Percentiles rank a stretch among this genome's conserved stretches.
These are phyloP conservation scores for Tragelaphus scriptus DNA, from an alignment of 2,113 vertebrate species.

Conservation along the genomic window DNA sequence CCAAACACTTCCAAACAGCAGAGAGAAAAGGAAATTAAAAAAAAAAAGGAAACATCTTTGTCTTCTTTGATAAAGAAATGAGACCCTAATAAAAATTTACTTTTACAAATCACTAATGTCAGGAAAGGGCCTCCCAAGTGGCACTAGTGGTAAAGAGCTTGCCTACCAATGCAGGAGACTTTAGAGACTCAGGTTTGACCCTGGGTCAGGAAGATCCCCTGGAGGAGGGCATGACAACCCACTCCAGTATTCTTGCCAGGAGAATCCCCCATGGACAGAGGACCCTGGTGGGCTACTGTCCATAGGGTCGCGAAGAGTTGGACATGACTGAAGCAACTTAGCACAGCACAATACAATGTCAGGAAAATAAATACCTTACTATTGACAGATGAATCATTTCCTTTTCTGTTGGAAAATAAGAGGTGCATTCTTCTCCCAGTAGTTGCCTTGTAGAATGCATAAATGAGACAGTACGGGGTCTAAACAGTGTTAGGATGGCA, in stretches of 20 bases:
- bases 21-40: not conserved
- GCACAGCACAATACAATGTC: not conserved
- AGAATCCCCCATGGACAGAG: not conserved
- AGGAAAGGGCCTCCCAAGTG: not conserved
- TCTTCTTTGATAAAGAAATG: constrained; percentile 38
- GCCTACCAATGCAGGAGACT: not conserved
- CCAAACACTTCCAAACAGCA: not conserved
- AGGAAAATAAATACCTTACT: not conserved
- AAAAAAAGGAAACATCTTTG: not conserved
- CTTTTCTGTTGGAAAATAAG: constrained; percentile 39
- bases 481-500: not conserved
- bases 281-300: not conserved
- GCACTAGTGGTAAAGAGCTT: not conserved
- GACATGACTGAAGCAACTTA: not conserved
- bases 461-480: not conserved
- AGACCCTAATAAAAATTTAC: constrained; percentile 8
- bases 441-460: not conserved
- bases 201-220: not conserved
- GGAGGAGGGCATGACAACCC: not conserved
- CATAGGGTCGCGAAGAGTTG: fast-evolving
- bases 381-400: not conserved
- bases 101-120: not conserved
- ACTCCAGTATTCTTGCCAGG: not conserved
- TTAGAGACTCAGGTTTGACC: not conserved
- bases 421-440: not conserved